These are phyloP conservation scores for Semnopithecus entellus DNA, from an alignment of 2,113 vertebrate genomes.

Conservation along the genomic window DNA sequence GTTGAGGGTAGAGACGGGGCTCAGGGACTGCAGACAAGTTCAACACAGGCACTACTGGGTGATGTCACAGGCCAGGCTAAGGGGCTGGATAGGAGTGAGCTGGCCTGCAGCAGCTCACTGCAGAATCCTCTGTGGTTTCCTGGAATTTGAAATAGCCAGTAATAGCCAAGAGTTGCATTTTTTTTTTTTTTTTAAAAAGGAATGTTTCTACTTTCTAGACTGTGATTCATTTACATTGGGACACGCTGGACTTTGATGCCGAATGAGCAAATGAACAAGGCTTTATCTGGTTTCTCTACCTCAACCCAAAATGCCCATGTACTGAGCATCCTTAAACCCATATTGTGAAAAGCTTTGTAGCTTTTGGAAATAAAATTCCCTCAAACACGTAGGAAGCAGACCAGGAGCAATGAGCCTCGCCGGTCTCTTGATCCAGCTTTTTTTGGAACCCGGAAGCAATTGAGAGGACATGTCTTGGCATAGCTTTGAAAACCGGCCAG, in stretches of 20 bases:
- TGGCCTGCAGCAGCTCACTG: not conserved
- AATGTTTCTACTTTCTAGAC: slow-evolving; percentile 14
- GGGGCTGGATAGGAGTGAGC: not conserved
- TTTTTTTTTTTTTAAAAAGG: no score
- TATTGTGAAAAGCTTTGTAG: not conserved
- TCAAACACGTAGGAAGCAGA: not conserved
- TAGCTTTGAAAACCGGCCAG: not conserved
- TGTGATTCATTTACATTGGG: not conserved
- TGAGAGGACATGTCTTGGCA: not conserved
- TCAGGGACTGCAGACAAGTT: not conserved
- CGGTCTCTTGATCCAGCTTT: not conserved
- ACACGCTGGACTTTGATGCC: not conserved
- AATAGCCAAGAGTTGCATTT: not conserved
- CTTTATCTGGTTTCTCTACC: not conserved
- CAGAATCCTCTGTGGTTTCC: slow-evolving; percentile 34
- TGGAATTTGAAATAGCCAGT: slow-evolving; percentile 26
- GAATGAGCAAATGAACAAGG: not conserved
- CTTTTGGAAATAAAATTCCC: slow-evolving; percentile 33
- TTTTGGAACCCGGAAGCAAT: not conserved
- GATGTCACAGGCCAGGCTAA: not conserved
- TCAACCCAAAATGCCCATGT: not conserved
- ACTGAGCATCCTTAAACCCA: not conserved
- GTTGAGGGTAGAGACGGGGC: not conserved
- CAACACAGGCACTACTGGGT: not conserved
- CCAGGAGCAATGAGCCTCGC: not conserved